A percentile compares a stretch with the other conserved stretches of the same genome.
These are phyloP conservation scores for Eueremaeus valkanovi DNA, from an alignment of 2,888 invertebrate genomes.

Conservation along the genomic window DNA sequence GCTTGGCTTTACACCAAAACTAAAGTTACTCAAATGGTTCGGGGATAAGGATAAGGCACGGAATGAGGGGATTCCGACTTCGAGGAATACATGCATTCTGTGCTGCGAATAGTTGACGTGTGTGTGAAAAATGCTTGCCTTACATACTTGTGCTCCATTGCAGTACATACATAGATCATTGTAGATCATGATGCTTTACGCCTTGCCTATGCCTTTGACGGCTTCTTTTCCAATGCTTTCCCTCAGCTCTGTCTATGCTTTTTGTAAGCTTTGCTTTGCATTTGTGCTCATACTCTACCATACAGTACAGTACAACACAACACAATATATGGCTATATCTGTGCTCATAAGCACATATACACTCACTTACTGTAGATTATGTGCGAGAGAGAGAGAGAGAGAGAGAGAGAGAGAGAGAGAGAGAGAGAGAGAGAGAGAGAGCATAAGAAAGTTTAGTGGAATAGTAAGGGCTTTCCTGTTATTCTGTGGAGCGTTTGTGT, in stretches of 20 bases:
- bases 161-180: not conserved
- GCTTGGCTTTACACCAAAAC: conserved; percentile 19
- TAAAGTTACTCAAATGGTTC: no score
- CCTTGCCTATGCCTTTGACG: not conserved
- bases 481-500: not conserved
- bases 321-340: conserved; percentile 13
- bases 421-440: conserved; percentile 20
- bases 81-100: conserved; percentile 21
- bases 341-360: conserved; percentile 3
- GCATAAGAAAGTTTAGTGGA: not conserved
- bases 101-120: not conserved
- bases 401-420: conserved; percentile 33
- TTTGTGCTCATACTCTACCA: not conserved
- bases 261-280: not conserved
- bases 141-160: conserved; percentile 13
- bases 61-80: conserved; percentile 33
- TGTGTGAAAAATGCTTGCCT: conserved; percentile 33
- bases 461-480: conserved; percentile 2
- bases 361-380: conserved; percentile 10
- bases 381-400: conserved; percentile 19
- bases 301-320: not conserved
- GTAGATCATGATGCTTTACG: conserved; percentile 28
- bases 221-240: not conserved
- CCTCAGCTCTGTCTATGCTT: not conserved
- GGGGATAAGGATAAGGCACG: not conserved